Base-by-base conservation (phyloP, 37 sponge, comb jelly and placozoan genomes). In the Ianthella basta region DNA sequence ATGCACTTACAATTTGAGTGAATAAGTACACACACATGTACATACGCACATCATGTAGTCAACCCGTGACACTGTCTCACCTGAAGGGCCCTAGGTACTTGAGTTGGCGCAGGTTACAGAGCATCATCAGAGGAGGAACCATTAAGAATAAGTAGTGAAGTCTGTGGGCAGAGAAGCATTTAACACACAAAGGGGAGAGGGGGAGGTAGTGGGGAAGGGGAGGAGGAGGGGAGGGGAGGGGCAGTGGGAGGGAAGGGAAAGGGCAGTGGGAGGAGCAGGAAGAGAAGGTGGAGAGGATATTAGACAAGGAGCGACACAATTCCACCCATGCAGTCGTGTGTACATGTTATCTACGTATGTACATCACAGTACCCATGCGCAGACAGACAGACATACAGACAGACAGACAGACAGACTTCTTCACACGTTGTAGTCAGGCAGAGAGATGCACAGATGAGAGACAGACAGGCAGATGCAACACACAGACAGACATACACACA, bases 41-140 rank as follows among this genome's bases (percentile, higher is more conserved):
- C 27, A 23, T 21, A 29, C 27, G 15, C 27, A n/a, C 70, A 23
- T 21, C 70, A 38, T 16, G 50, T 16, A 73, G 29, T 10, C 15
- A 15, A n/a, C 21, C 30, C 30, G 40, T 16, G 4, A 82, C 35
- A 34, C 50, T 15, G n/a, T 1, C 53, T 34, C 41, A 86, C 87
- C 87, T 91, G 81, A 91, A 91, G 0, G 91, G 88, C 21, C 83
- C 88, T 38, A 87, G 54, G 72, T 59, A 56, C 56, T 83, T 87
- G 39, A 91, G 61, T 27, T 86, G 74, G 1, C 91, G 79, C 0
- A 91, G 86, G 41, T 86, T 91, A 44, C 59, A 77, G 65, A 88
- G 86, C 21, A 92, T 81, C 53, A 41, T 34, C 79, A 88, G 82
- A 18, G 89, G 87, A 41, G 88, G 29, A 2, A 92, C 65, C 40